Evolutionary conservation across 2,888 invertebrate genomes (phyloP).

Genomic region (Cabera pusaria): DNA sequence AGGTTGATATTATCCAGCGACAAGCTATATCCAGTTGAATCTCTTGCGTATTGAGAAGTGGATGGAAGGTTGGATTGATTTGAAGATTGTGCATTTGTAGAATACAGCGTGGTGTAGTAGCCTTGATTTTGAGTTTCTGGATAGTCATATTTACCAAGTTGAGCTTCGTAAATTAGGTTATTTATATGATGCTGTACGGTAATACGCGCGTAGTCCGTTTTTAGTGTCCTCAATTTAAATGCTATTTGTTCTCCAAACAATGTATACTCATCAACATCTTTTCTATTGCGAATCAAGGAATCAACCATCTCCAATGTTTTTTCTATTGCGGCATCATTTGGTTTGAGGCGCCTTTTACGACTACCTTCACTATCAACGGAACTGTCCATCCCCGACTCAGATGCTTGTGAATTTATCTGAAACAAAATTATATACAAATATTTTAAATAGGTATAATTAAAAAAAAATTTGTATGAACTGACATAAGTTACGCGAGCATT

Average conservation of each 20-base stretch:
- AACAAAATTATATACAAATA: conserved; percentile 22
- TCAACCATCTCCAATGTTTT: conserved; percentile 19
- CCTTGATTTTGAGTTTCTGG: conserved; percentile 20
- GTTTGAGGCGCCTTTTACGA: conserved; percentile 25
- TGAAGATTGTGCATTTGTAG: conserved; percentile 21
- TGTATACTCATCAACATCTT: conserved; percentile 26
- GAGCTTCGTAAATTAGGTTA: conserved; percentile 29
- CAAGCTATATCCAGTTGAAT: conserved; percentile 15
- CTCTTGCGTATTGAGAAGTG: conserved; percentile 24
- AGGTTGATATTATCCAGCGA: conserved; percentile 24
- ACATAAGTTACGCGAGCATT: too few relatives aligned
- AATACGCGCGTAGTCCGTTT: conserved; percentile 29
- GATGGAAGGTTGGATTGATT: conserved; percentile 23
- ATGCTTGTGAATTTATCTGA: conserved; percentile 24
- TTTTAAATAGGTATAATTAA: conserved; percentile 20
- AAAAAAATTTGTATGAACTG: conserved; percentile 21
- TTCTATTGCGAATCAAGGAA: conserved; percentile 28
- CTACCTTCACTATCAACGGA: conserved; percentile 28
- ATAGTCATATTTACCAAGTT: conserved; percentile 26
- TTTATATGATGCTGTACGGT: conserved; percentile 29
- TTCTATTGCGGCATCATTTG: conserved; percentile 28
- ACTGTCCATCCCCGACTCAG: conserved; percentile 27
- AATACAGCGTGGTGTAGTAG: conserved; percentile 21
- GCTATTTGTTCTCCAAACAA: conserved; percentile 27
- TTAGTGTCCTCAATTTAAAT: conserved; percentile 25